Percentiles rank a stretch among this genome's conserved stretches.
Conservation (phyloP, 2,113 vertebrate genomes). For the Saccopteryx leptura region DNA sequence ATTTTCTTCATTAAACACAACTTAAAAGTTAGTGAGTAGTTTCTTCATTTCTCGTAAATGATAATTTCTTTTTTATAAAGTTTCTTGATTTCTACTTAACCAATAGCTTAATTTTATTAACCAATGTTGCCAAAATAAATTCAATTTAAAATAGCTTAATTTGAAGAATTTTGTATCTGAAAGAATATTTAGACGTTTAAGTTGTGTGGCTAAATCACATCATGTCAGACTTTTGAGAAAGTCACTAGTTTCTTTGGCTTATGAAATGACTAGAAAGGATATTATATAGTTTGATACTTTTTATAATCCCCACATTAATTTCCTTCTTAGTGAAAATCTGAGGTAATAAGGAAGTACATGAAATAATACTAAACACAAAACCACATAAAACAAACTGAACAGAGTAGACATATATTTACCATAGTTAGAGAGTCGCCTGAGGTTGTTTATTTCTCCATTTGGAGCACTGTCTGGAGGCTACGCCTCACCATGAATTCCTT, state of each 20-base stretch:
- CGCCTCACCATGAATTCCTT: not conserved
- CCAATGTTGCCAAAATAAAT: not conserved
- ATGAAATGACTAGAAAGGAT: not conserved
- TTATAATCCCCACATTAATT: not conserved
- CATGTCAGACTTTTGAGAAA: not conserved
- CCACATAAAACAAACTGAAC: not conserved
- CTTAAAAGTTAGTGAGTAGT: not conserved
- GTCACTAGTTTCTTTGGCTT: not conserved
- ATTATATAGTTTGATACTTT: not conserved
- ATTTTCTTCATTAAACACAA: not conserved
- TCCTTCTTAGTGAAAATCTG: not conserved
- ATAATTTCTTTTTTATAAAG: not conserved
- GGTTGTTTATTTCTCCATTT: not conserved
- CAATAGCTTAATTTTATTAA: not conserved
- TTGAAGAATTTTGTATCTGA: not conserved
- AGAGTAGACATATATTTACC: not conserved
- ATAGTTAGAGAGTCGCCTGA: not conserved
- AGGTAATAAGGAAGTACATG: not conserved
- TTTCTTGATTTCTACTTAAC: not conserved
- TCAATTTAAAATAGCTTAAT: not conserved
- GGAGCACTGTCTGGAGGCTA: not conserved
- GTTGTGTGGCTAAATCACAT: not conserved
- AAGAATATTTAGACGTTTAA: not conserved
- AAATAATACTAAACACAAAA: not conserved
- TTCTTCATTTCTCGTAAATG: not conserved